A percentile compares a stretch with the other conserved stretches of the same genome.
Evolutionary conservation across 2,113 vertebrate genomes (phyloP).

Genomic region (Gavia stellata): DNA sequence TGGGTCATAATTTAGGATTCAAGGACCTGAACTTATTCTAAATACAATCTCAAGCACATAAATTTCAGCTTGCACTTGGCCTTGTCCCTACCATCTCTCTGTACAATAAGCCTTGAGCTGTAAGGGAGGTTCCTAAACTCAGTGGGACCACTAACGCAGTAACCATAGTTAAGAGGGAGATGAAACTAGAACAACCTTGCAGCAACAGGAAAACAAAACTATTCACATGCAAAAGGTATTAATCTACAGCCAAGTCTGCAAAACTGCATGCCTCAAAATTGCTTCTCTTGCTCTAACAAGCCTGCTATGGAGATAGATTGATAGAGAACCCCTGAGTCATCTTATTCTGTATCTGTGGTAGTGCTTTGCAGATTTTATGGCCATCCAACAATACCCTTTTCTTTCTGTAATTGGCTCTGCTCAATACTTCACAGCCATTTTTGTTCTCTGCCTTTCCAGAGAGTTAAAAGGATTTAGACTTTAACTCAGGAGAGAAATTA

Average conservation of each 20-base stretch:
- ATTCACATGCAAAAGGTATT: not conserved
- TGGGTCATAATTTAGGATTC: not conserved
- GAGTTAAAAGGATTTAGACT: slow-evolving; percentile 32
- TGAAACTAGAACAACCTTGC: not conserved
- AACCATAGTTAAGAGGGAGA: not conserved
- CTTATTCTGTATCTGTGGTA: not conserved
- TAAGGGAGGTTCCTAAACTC: not conserved
- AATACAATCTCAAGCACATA: not conserved
- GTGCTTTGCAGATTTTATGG: not conserved
- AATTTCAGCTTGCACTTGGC: not conserved
- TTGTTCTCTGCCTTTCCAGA: not conserved
- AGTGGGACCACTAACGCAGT: not conserved
- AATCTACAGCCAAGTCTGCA: not conserved
- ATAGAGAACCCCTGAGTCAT: not conserved
- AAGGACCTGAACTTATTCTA: not conserved
- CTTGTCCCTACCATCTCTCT: not conserved
- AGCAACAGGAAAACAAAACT: not conserved
- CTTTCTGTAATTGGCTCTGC: not conserved
- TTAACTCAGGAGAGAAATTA: slow-evolving; percentile 41
- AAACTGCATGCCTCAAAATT: not conserved
- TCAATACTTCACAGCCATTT: not conserved
- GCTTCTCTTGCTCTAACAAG: not conserved
- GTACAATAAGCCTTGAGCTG: not conserved
- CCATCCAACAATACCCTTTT: not conserved
- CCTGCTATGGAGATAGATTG: not conserved